Base-by-base conservation (phyloP, 2,797 vertebrate species). In the Semaprochilodus insignis region DNA sequence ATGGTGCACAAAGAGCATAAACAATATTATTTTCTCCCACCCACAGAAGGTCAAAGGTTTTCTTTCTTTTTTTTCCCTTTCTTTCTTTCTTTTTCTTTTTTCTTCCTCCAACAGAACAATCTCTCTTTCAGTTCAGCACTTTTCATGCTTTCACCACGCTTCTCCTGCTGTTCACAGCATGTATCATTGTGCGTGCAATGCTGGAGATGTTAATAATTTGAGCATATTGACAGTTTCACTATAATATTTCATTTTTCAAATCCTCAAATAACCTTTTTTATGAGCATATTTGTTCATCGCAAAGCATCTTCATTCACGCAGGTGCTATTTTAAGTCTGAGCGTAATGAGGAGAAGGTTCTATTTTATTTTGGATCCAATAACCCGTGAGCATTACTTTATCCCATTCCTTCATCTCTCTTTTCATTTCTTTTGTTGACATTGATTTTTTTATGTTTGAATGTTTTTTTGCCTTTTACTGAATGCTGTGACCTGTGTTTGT, bases 181-280 rank as follows among this genome's bases (percentile, higher is more conserved):
- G 77, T 62, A 25, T 79, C 48, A 48, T 66, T 60, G 66, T 66
- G 54, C 65, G 62, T 83, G 77, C 67, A 62, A 74, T 60, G 34
- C 71, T 40, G 66, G 69, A 79, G 62, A 85, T 81, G 51, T 85
- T 66, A 83, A 83, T 81, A 74, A 80, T 75, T 65, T 69, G 72
- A 77, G 44, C 34, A 25, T 55, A 80, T 71, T 78, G 66, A 40
- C 79, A 67, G 57, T 66, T 77, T 85, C 55, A 55, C 65, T 76
- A 76, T 80, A 73, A 69, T 77, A 72, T 66, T 79, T 82, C 69
- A 73, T 80, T 84, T 72, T 71, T 23, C 6, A 59, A 34, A 51
- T 74, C 59, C 60, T 36, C 36, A 67, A 62, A 74, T 81, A 48
- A 48, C 44, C 62, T 40, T 59, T 27, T 14, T 75, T 63, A 75